Evolutionary conservation across 2,888 invertebrate species (phyloP).

Genomic region (Graphium colonna): DNA sequence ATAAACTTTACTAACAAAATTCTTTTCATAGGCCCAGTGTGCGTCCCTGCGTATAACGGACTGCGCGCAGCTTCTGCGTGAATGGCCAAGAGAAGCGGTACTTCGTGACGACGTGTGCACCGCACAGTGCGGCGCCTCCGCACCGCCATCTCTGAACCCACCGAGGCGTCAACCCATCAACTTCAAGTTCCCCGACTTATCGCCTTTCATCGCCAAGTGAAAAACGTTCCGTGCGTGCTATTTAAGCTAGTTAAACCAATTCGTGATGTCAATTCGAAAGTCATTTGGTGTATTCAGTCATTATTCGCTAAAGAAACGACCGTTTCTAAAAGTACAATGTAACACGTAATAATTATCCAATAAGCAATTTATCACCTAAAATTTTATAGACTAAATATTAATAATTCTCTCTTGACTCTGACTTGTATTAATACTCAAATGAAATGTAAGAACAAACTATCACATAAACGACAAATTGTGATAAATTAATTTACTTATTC

Average conservation of each 20-base stretch:
- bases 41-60: conserved; percentile 93
- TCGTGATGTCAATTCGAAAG: conserved; percentile 8
- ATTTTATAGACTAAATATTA: too few relatives aligned
- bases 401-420: too few relatives aligned
- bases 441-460: too few relatives aligned
- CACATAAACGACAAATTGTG: too few relatives aligned
- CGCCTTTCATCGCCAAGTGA: conserved; percentile 84
- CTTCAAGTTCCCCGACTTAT: conserved; percentile 89
- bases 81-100: conserved; percentile 91
- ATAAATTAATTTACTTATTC: too few relatives aligned
- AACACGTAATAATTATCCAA: not conserved
- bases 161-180: conserved; percentile 73
- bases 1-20: too few relatives aligned
- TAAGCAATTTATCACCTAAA: not conserved
- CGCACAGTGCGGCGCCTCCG: conserved; percentile 91
- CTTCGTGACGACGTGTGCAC: conserved; percentile 93
- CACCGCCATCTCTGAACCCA: conserved; percentile 39
- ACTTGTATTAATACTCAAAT: too few relatives aligned
- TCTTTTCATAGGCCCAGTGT: conserved; percentile 86
- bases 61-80: conserved; percentile 89
- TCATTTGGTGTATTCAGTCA: not conserved
- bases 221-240: conserved; percentile 15
- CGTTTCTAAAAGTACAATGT: not conserved
- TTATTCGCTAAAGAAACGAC: not conserved
- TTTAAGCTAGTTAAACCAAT: conserved; percentile 25